Evolutionary conservation across 2,113 vertebrate species (phyloP).

Genomic region (Phocoena sinus): DNA sequence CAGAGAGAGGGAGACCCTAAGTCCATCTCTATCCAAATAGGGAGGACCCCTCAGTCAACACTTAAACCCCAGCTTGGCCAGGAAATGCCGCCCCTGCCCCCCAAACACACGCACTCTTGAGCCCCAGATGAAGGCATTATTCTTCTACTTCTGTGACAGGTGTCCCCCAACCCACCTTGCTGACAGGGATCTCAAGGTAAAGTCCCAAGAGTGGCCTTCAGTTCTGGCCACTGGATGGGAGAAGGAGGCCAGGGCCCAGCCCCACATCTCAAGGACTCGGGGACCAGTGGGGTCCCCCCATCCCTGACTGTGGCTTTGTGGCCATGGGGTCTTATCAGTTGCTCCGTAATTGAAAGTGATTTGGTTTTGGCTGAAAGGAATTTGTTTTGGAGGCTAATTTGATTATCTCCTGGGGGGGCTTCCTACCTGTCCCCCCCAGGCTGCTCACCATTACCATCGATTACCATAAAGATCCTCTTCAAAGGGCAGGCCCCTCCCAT

Average conservation of each 20-base stretch:
- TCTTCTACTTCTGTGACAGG: background rate
- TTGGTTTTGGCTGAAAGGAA: constrained; percentile 82
- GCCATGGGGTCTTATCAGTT: constrained; percentile 73
- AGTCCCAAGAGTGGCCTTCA: rapidly evolving
- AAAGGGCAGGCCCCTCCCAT: constrained; percentile 65
- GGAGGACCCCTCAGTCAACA: rapidly evolving
- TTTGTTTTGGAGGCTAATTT: constrained; percentile 80
- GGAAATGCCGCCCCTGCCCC: rapidly evolving
- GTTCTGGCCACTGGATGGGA: rapidly evolving
- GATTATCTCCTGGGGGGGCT: constrained; percentile 72
- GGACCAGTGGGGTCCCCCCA: background rate
- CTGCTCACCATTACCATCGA: constrained; percentile 77
- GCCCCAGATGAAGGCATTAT: background rate
- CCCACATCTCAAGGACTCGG: background rate
- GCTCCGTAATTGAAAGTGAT: constrained; percentile 77
- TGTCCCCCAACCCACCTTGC: background rate
- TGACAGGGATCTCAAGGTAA: background rate
- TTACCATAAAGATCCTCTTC: constrained; percentile 80
- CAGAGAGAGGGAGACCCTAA: background rate
- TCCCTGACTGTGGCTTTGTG: constrained; percentile 2
- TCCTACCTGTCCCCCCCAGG: constrained; percentile 76
- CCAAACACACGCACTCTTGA: background rate
- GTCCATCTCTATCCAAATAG: rapidly evolving
- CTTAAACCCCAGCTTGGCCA: rapidly evolving
- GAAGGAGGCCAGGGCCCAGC: background rate